Evolutionary conservation across 2,888 invertebrate species (phyloP).

Genomic region (Polydrusus cervinus): DNA sequence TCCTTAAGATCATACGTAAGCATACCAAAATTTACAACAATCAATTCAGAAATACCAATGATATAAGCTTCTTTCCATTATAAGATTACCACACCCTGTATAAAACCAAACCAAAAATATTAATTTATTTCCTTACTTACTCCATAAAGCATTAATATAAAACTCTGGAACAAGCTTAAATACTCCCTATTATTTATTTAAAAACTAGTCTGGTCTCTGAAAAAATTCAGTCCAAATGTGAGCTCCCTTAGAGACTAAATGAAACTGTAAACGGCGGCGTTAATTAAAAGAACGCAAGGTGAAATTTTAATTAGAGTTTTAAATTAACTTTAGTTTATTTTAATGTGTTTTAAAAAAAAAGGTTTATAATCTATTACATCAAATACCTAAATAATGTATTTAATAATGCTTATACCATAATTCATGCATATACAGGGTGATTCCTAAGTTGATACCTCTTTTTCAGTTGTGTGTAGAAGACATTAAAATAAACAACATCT

Average conservation of each 20-base stretch:
- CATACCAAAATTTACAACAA: too few species aligned
- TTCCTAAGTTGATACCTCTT: too few species aligned
- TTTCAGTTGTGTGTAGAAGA: too few species aligned
- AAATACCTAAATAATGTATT: too few species aligned
- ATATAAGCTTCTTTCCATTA: too few species aligned
- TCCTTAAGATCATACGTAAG: too few species aligned
- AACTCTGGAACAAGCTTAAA: constrained; percentile 2
- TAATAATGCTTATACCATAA: too few species aligned
- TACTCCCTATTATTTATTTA: constrained; percentile 18
- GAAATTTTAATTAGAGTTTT: constrained; percentile 15
- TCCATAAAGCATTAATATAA: background rate
- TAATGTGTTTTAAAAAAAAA: background rate
- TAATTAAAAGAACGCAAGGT: constrained; percentile 16
- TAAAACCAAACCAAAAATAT: too few species aligned
- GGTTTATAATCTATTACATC: background rate
- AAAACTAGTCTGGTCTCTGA: constrained; percentile 5
- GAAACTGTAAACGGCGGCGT: constrained; percentile 12
- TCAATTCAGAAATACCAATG: too few species aligned
- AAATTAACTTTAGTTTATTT: constrained; percentile 12
- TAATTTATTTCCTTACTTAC: background rate
- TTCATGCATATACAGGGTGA: too few species aligned
- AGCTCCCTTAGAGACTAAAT: constrained; percentile 3
- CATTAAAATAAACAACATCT: too few species aligned
- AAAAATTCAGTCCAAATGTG: background rate
- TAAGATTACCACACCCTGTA: too few species aligned